Percentiles rank a stretch among this genome's conserved stretches.
Evolutionary conservation across 2,113 vertebrate genomes (phyloP).

Genomic region (Macrotis lagotis): DNA sequence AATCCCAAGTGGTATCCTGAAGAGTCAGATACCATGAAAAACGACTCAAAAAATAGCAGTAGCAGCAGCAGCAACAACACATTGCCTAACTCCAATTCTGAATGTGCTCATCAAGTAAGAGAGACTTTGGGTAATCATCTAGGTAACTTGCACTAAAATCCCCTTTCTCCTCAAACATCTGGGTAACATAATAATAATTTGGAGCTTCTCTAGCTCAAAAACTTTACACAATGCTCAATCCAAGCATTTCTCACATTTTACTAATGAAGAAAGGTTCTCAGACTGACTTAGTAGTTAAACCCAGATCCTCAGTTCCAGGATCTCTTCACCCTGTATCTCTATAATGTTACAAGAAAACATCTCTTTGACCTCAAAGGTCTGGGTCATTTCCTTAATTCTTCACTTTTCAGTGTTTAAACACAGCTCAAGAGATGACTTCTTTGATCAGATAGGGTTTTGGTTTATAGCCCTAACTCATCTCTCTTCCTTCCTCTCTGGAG

Average conservation of each 20-base stretch:
- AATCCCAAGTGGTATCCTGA: neutral
- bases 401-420: neutral
- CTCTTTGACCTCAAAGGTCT: neutral
- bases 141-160: neutral
- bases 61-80: neutral
- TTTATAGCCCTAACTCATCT: neutral
- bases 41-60: neutral
- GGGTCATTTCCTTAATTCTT: neutral
- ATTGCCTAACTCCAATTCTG: neutral
- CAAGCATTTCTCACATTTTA: neutral
- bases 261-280: neutral
- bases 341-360: neutral
- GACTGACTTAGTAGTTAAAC: neutral
- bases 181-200: neutral
- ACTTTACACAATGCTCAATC: neutral
- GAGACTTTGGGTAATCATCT: neutral
- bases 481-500: too few species aligned
- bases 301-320: neutral
- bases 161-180: neutral
- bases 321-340: neutral
- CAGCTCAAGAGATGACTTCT: neutral
- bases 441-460: neutral
- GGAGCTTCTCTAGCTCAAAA: neutral
- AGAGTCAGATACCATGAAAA: neutral
- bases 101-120: neutral